These are phyloP conservation scores for Pardalotus punctatus DNA, from an alignment of 2,113 vertebrate genomes.

Conservation along the genomic window DNA sequence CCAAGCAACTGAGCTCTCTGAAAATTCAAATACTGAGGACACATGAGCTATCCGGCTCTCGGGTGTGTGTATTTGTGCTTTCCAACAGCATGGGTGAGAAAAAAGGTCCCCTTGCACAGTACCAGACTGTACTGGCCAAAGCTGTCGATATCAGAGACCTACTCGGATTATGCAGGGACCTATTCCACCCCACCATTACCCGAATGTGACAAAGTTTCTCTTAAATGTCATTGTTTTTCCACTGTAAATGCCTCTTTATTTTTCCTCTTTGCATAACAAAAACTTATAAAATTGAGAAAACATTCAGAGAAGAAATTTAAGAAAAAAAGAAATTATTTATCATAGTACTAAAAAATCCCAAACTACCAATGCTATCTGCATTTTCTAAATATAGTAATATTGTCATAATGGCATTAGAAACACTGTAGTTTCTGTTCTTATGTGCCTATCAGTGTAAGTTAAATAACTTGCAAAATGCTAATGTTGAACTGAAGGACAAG, in stretches of 20 bases:
- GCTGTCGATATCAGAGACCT: too few relatives aligned
- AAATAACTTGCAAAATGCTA: constrained; percentile 19
- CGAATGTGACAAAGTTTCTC: too few relatives aligned
- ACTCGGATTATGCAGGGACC: too few relatives aligned
- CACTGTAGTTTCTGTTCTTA: neutral
- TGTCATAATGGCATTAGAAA: neutral
- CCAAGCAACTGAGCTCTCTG: too few relatives aligned
- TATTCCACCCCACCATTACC: too few relatives aligned
- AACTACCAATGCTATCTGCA: neutral
- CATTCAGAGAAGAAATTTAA: neutral
- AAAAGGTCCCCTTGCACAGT: too few relatives aligned
- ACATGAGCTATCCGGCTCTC: too few relatives aligned
- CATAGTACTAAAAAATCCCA: neutral
- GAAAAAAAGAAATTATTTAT: neutral
- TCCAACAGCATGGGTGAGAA: too few relatives aligned
- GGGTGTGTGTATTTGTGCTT: too few relatives aligned
- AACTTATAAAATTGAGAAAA: neutral
- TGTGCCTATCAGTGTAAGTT: neutral
- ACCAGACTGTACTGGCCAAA: too few relatives aligned
- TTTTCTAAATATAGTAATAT: neutral
- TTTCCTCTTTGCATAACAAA: neutral
- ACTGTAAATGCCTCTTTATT: neutral
- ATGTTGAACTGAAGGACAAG: constrained; percentile 24
- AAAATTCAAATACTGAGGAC: too few relatives aligned
- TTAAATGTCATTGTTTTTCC: neutral